Conservation (phyloP, 2,113 vertebrate genomes). For the Dasypus novemcinctus region DNA sequence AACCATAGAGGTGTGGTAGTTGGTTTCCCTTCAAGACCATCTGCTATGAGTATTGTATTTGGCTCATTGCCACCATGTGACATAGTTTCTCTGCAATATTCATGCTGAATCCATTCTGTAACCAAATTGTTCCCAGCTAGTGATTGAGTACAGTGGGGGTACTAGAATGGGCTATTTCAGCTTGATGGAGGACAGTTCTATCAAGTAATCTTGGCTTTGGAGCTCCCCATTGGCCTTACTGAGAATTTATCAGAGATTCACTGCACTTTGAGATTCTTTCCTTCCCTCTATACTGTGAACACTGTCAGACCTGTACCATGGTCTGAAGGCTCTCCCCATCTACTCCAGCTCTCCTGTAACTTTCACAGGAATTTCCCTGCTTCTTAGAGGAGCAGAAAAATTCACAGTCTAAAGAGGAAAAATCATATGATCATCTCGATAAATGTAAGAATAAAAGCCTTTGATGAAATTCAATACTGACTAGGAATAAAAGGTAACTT, state of each 20-base stretch:
- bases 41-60: too few species aligned
- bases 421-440: not conserved
- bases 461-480: not conserved
- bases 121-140: not conserved
- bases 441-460: not conserved
- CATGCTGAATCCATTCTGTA: not conserved
- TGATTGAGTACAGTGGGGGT: not conserved
- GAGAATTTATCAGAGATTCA: not conserved
- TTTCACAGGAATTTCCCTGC: not conserved
- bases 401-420: not conserved
- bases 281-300: not conserved
- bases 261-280: too few species aligned
- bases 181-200: not conserved
- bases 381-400: not conserved
- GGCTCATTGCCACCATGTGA: not conserved
- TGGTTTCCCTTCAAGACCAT: not conserved
- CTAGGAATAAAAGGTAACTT: not conserved
- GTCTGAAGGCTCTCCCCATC: not conserved
- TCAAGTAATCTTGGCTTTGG: not conserved
- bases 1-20: too few species aligned
- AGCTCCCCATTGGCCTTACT: accelerated
- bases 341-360: not conserved
- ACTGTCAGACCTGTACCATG: too few species aligned
- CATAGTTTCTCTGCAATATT: not conserved
- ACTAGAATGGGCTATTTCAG: not conserved